A percentile compares a stretch with the other conserved stretches of the same genome.
Conservation (phyloP, 2,113 vertebrate species). For the Capreolus pygargus region DNA sequence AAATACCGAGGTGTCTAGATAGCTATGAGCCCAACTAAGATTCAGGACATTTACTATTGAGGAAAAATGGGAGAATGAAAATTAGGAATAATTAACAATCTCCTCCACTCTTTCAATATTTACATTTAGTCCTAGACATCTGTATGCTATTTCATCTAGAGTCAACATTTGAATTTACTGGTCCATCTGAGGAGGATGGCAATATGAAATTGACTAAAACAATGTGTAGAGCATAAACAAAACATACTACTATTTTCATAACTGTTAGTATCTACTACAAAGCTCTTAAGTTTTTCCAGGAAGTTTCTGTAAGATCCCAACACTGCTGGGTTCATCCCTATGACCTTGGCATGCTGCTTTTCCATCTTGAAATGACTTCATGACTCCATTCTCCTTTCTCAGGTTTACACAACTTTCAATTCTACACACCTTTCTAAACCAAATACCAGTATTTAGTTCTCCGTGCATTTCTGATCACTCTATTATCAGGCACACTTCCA, state of each 20-base stretch:
- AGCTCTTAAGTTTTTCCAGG: neutral
- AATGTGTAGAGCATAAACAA: neutral
- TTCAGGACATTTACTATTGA: neutral
- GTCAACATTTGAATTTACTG: neutral
- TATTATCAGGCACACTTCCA: neutral
- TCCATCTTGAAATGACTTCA: neutral
- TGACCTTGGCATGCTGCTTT: neutral
- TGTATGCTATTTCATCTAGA: neutral
- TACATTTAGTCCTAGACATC: neutral
- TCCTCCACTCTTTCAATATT: neutral
- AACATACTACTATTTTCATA: neutral
- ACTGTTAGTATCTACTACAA: neutral
- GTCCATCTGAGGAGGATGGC: neutral
- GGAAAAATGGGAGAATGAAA: neutral
- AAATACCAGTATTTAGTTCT: neutral
- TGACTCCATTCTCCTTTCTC: neutral
- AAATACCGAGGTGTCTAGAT: neutral
- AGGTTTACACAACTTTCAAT: neutral
- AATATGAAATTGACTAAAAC: neutral
- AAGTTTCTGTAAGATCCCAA: neutral
- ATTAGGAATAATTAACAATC: neutral
- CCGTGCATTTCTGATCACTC: neutral
- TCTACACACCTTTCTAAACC: neutral
- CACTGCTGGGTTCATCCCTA: neutral
- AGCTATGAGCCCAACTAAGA: neutral